Base-by-base conservation (phyloP, 1,140 invertebrate genomes). In the Trissolcus basalis region DNA sequence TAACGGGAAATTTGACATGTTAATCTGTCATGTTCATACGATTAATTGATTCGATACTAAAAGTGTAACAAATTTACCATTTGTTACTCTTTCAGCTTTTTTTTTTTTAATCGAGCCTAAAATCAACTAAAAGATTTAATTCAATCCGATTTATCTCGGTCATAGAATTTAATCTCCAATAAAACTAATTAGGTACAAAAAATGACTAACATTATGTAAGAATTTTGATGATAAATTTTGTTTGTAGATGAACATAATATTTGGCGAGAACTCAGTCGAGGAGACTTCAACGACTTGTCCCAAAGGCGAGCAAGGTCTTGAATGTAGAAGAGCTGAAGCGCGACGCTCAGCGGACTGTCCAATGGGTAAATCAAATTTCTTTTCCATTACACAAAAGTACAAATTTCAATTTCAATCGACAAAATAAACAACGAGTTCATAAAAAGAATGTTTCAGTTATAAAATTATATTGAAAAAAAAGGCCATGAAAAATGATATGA, bases 301-400 rank as follows among this genome's bases (percentile, higher is more conserved):
- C 1, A 81, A 83, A 64, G 87, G 87, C n/a, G 86, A 88, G 0
- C 86, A 88, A 36, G 88, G 88, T 10, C 76, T 89, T 19, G 86
- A 88, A 63, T 89, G 88, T 58, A 78, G 87, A 69, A 82, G 87
- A 71, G 82, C 84, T 8, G 87, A 89, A 74, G 88, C 88, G 33
- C 83, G 87, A 11, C 82, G 87, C 64, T 88, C 87, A 35, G 86
- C 86, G 19, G 86, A 89, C 55, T 89, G 87, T 82, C 87, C 87
- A 0, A 81, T 82, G 83, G 88, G 88, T 89, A 82, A 83, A 4
- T n/a, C 16, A 41, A 51, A 32, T 27, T 27, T 27, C 19, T 27
- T 27, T 27, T 27, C 19, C 6, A 27, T 27, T 27, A 27, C 19
- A 27, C 1, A 27, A n/a, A n/a, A n/a, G n/a, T n/a, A n/a, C n/a